Evolutionary conservation across 2,797 vertebrate species (phyloP).

Genomic region (Odontamblyopus lacepedii): DNA sequence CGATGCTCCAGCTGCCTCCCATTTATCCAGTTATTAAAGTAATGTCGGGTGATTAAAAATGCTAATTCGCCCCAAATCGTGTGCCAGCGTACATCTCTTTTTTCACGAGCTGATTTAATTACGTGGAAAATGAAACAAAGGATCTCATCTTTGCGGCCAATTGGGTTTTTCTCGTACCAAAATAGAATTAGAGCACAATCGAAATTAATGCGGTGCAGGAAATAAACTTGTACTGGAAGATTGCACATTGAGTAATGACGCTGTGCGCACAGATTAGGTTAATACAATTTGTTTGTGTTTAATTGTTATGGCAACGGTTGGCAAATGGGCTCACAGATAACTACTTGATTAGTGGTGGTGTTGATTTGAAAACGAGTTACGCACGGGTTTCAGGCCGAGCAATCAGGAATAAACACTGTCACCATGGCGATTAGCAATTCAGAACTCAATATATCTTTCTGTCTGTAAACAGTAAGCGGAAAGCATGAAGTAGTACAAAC

Average conservation of each 20-base stretch:
- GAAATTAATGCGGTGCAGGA: constrained; percentile 59
- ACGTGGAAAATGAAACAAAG: constrained; percentile 77
- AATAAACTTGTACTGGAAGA: constrained; percentile 42
- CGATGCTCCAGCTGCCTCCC: constrained; percentile 73
- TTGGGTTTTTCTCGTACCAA: constrained; percentile 56
- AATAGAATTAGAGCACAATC: constrained; percentile 64
- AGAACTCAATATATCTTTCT: no score
- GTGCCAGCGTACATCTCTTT: constrained; percentile 71
- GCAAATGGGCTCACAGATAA: not conserved
- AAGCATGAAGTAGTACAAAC: no score
- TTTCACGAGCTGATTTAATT: constrained; percentile 80
- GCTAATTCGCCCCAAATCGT: constrained; percentile 76
- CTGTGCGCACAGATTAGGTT: constrained; percentile 7
- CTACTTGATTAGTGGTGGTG: no score
- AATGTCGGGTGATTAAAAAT: constrained; percentile 84
- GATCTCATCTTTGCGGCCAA: constrained; percentile 74
- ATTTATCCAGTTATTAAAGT: constrained; percentile 82
- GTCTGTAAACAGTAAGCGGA: no score
- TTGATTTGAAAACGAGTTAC: no score
- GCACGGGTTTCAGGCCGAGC: no score
- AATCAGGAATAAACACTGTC: no score
- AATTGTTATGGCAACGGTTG: constrained; percentile 15
- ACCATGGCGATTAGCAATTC: no score
- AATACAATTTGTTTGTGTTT: constrained; percentile 6
- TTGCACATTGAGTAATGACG: constrained; percentile 31